These are phyloP conservation scores for Dasypus novemcinctus DNA, from an alignment of 2,113 vertebrate species.

Conservation along the genomic window DNA sequence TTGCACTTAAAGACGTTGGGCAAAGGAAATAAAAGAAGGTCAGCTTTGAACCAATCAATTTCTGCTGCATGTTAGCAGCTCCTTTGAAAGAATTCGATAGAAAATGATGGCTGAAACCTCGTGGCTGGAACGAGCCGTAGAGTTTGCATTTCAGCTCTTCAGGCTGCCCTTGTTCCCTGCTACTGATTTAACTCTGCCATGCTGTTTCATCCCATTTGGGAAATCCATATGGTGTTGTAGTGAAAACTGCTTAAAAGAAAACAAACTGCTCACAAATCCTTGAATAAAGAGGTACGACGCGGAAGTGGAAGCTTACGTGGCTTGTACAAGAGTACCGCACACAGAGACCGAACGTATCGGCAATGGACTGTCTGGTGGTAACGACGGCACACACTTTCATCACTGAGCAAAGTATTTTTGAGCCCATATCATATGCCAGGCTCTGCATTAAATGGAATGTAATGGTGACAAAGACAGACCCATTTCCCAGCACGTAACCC, in stretches of 20 bases:
- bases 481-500: not conserved
- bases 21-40: conserved; percentile 48
- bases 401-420: not conserved
- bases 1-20: conserved; percentile 21
- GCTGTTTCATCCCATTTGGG: not conserved
- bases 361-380: not conserved
- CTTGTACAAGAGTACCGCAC: not conserved
- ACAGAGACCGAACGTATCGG: not conserved
- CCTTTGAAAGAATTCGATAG: not conserved
- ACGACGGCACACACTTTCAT: not conserved
- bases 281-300: not conserved
- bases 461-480: not conserved
- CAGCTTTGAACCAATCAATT: conserved; percentile 41
- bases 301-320: not conserved
- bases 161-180: not conserved
- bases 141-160: conserved; percentile 1
- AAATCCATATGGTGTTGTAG: not conserved
- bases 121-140: not conserved
- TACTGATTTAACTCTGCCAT: not conserved
- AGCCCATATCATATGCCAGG: not conserved
- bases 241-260: conserved; percentile 17
- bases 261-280: not conserved
- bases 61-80: not conserved
- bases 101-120: not conserved
- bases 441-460: not conserved